phyloP scores from a whole-genome alignment of 1,140 invertebrate species.

The Oryctes rhinoceros region DNA sequence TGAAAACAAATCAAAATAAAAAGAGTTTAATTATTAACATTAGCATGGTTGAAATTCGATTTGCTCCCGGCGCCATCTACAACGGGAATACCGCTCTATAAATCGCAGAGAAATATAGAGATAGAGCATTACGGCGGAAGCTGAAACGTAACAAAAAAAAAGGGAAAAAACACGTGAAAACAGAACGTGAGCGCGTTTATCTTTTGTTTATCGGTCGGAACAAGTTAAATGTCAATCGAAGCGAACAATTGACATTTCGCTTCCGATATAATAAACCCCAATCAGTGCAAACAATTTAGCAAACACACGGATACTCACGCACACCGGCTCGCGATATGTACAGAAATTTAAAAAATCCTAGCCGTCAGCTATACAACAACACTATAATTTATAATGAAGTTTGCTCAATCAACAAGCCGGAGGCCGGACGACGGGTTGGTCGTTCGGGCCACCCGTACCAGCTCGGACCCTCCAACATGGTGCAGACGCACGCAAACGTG shows the following conservation, averaged over 20 bases:
- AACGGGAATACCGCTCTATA: too few relatives aligned
- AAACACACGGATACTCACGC: slow-evolving; percentile 8
- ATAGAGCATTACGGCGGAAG: not conserved
- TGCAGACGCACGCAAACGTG: slow-evolving; percentile 10
- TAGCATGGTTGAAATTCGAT: too few relatives aligned
- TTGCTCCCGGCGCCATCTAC: too few relatives aligned
- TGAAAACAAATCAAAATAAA: too few relatives aligned
- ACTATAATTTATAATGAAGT: slow-evolving; percentile 44
- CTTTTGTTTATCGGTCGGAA: slow-evolving; percentile 29
- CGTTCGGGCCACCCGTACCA: not conserved
- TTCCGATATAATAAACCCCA: slow-evolving; percentile 41
- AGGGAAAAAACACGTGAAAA: not conserved
- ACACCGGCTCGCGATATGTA: slow-evolving; percentile 35
- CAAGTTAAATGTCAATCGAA: slow-evolving; percentile 28
- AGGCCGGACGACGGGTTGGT: not conserved
- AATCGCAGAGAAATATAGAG: too few relatives aligned
- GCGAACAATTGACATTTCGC: slow-evolving; percentile 32
- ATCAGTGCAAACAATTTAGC: slow-evolving; percentile 40
- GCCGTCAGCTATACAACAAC: slow-evolving; percentile 43
- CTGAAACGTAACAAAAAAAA: not conserved
- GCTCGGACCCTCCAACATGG: not conserved
- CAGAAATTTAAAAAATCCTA: slow-evolving; percentile 43
- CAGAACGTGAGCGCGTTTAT: slow-evolving; percentile 25
- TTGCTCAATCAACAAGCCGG: slow-evolving; percentile 41
- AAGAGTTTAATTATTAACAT: too few relatives aligned